A percentile compares a stretch with the other conserved stretches of the same genome.
Conservation (phyloP, 1,140 invertebrate species). For the Cydia pomonella region DNA sequence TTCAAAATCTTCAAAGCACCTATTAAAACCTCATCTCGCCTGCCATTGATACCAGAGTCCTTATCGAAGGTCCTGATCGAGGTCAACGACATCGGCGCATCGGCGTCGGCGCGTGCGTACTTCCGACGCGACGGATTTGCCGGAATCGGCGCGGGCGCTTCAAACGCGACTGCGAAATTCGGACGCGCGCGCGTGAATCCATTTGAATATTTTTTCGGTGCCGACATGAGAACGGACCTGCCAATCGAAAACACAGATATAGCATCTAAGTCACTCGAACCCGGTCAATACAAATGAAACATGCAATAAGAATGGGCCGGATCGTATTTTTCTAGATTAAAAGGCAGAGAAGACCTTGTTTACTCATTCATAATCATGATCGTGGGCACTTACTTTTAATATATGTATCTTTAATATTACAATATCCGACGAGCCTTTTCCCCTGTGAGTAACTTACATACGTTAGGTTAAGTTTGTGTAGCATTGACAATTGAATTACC, state of each 20-base stretch:
- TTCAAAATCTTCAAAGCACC: neutral
- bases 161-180: constrained; percentile 76
- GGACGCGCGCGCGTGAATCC: constrained; percentile 77
- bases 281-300: neutral
- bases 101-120: constrained; percentile 58
- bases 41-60: constrained; percentile 35
- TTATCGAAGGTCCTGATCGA: constrained; percentile 68
- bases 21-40: constrained; percentile 7
- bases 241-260: neutral
- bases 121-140: constrained; percentile 79
- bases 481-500: too few relatives aligned
- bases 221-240: constrained; percentile 69
- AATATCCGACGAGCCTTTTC: neutral
- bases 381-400: neutral
- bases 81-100: constrained; percentile 73
- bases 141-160: constrained; percentile 79
- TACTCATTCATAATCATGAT: neutral
- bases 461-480: neutral
- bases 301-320: neutral
- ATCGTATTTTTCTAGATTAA: neutral
- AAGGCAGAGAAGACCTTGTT: neutral
- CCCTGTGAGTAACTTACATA: neutral
- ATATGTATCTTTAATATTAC: neutral
- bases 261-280: neutral
- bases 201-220: constrained; percentile 77